Evolutionary conservation across 2,888 invertebrate genomes (phyloP).

Genomic region (Apotomis capreana): DNA sequence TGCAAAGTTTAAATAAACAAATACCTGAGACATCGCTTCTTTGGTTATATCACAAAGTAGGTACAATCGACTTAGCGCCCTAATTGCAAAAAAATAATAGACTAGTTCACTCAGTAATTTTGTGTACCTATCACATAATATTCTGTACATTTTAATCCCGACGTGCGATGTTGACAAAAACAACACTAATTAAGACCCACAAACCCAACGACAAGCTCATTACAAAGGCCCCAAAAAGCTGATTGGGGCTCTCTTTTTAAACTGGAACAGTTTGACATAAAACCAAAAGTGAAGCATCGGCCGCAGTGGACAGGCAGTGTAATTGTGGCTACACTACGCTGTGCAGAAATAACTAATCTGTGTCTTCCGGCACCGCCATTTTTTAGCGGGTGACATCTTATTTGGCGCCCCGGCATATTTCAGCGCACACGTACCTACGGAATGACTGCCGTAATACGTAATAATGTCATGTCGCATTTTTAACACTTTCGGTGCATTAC

Average conservation of each 20-base stretch:
- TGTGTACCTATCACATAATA: too few species aligned
- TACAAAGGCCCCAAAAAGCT: slow-evolving; percentile 21
- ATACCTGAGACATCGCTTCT: too few species aligned
- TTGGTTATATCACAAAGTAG: too few species aligned
- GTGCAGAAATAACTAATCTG: slow-evolving; percentile 67
- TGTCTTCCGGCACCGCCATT: slow-evolving; percentile 58
- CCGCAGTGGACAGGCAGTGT: slow-evolving; percentile 51
- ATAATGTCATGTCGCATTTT: slow-evolving; percentile 49
- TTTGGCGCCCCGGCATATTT: slow-evolving; percentile 64
- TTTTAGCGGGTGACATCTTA: slow-evolving; percentile 70
- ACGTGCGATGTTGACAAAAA: neutral
- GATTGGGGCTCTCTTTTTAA: slow-evolving; percentile 19
- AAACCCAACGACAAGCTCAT: slow-evolving; percentile 3
- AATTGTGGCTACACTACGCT: slow-evolving; percentile 59
- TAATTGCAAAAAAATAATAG: too few species aligned
- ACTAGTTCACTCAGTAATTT: too few species aligned
- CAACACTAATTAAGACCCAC: slow-evolving; percentile 9
- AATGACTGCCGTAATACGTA: slow-evolving; percentile 51
- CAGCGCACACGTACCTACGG: slow-evolving; percentile 53
- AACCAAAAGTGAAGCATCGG: slow-evolving; percentile 11
- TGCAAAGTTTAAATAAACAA: too few species aligned
- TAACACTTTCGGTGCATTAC: slow-evolving; percentile 45
- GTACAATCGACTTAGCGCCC: too few species aligned
- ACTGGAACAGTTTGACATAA: slow-evolving; percentile 15
- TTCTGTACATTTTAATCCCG: neutral